A percentile compares a stretch with the other conserved stretches of the same genome.
Conservation (phyloP, 2,888 invertebrate species). For the Dasysyrphus tricinctus region DNA sequence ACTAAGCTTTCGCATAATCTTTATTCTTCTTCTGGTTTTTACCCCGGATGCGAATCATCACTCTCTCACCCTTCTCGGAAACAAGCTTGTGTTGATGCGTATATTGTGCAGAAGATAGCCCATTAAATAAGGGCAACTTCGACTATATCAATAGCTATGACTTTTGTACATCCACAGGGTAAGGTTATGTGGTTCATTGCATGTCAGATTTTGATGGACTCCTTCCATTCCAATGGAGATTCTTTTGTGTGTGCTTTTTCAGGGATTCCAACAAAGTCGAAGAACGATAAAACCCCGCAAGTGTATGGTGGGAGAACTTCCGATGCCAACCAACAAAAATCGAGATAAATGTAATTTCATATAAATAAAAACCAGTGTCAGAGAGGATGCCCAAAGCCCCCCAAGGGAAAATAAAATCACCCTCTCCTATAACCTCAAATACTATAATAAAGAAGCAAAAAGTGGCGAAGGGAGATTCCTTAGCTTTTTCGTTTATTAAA, state of each 20-base stretch:
- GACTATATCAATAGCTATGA: constrained; percentile 18
- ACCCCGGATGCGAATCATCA: constrained; percentile 52
- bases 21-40: constrained; percentile 3
- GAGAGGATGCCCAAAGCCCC: not conserved
- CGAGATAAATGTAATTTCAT: constrained; percentile 57
- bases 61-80: constrained; percentile 19
- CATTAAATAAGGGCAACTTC: constrained; percentile 33
- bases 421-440: not conserved
- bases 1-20: not conserved
- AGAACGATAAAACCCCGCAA: constrained; percentile 45
- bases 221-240: not conserved
- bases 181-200: constrained; percentile 25
- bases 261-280: constrained; percentile 3
- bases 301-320: constrained; percentile 36
- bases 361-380: constrained; percentile 37
- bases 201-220: constrained; percentile 62
- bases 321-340: constrained; percentile 51
- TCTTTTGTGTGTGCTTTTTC: constrained; percentile 40
- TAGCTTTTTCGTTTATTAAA: constrained; percentile 66
- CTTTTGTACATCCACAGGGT: not conserved
- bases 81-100: constrained; percentile 19
- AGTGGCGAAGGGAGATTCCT: constrained; percentile 20
- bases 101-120: constrained; percentile 17
- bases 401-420: not conserved
- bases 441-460: not conserved